Conservation (phyloP, 2,797 vertebrate species). For the Hippocampus kuda region DNA sequence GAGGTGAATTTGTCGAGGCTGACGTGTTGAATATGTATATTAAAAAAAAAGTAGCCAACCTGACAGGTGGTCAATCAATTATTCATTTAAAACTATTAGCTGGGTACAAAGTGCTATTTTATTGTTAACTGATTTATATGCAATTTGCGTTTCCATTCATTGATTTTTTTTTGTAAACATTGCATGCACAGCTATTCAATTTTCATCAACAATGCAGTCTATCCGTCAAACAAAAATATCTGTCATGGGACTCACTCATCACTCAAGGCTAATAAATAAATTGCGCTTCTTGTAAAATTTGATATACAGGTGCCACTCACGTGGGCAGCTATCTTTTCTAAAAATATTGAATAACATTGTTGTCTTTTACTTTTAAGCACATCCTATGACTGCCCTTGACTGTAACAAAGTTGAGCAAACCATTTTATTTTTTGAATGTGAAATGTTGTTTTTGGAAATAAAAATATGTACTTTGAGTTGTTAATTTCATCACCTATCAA, state of each 20-base stretch:
- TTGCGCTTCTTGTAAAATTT: background rate
- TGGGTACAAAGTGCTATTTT: background rate
- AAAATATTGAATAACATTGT: background rate
- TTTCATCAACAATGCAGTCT: too few relatives aligned
- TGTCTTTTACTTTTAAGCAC: conserved; percentile 6
- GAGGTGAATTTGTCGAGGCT: background rate
- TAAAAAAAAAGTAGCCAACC: background rate
- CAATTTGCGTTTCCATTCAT: background rate
- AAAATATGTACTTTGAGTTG: conserved; percentile 18
- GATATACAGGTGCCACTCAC: background rate
- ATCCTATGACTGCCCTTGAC: conserved; percentile 13
- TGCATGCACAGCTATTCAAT: too few relatives aligned
- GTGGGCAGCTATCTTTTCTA: background rate
- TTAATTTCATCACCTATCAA: background rate
- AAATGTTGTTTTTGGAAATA: conserved; percentile 33
- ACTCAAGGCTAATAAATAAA: too few relatives aligned
- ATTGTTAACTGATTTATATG: background rate
- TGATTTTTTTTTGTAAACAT: background rate
- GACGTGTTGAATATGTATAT: background rate
- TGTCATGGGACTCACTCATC: too few relatives aligned
- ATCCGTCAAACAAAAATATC: too few relatives aligned
- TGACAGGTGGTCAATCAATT: background rate
- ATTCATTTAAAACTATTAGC: background rate
- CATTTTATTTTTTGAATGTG: conserved; percentile 34
- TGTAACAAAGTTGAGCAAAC: conserved; percentile 23